Percentiles rank a stretch among this genome's conserved stretches.
Conservation (phyloP, 2,113 vertebrate species). For the Ia io region DNA sequence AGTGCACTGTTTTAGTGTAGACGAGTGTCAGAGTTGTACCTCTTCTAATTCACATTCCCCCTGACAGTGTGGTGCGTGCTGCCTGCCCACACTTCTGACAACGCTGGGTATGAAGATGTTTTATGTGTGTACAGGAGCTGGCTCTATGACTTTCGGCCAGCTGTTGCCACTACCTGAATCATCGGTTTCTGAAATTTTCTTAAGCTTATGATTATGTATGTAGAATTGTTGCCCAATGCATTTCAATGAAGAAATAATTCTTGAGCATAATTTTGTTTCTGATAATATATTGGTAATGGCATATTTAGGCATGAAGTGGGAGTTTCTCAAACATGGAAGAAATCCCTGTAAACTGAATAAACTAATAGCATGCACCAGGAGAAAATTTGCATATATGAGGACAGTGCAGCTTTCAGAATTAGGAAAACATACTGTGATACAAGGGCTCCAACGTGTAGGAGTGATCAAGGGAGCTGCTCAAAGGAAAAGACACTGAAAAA, state of each 20-base stretch:
- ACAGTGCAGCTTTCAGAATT: neutral
- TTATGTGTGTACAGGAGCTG: neutral
- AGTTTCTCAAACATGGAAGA: neutral
- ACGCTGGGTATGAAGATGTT: neutral
- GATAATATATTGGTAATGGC: neutral
- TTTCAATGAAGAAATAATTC: neutral
- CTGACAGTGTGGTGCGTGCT: neutral
- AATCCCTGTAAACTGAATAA: neutral
- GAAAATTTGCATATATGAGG: neutral
- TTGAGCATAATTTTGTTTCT: neutral
- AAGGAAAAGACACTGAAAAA: neutral
- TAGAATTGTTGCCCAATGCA: neutral
- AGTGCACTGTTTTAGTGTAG: accelerated
- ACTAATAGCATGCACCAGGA: neutral
- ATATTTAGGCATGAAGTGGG: neutral
- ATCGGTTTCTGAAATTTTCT: neutral
- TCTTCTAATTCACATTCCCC: neutral
- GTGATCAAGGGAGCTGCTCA: neutral
- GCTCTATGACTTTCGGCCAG: neutral
- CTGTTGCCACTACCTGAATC: neutral
- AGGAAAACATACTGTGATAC: neutral
- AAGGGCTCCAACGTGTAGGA: neutral
- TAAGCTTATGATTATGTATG: neutral
- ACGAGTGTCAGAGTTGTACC: accelerated
- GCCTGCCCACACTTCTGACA: neutral